A percentile compares a stretch with the other conserved stretches of the same genome.
phyloP scores from a whole-genome alignment of 2,113 vertebrate genomes.

The Octodon degus region DNA sequence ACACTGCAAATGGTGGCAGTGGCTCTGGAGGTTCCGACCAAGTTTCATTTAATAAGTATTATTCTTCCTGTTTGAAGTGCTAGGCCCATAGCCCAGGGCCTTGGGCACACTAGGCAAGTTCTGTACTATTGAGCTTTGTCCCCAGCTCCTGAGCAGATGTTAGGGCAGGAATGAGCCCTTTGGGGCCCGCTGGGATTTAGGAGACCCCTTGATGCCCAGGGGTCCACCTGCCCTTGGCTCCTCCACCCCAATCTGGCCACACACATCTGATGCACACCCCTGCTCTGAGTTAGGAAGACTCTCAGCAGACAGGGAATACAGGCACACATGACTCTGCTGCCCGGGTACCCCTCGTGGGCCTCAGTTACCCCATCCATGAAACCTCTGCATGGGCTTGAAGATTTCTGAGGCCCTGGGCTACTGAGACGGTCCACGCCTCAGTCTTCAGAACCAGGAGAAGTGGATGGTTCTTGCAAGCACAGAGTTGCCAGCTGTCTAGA shows the following conservation, averaged over 20 bases:
- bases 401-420: neutral
- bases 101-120: neutral
- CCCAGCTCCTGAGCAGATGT: neutral
- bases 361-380: neutral
- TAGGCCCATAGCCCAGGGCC: neutral
- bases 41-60: neutral
- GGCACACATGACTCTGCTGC: fast-evolving
- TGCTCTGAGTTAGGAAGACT: neutral
- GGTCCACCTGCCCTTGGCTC: neutral
- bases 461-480: neutral
- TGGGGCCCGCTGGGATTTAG: neutral
- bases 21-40: neutral
- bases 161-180: neutral
- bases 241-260: neutral
- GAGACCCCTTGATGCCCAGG: neutral
- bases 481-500: neutral
- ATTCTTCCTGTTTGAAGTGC: neutral
- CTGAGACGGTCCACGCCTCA: neutral
- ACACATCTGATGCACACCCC: neutral
- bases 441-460: neutral
- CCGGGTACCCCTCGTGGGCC: neutral
- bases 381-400: neutral
- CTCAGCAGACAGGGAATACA: neutral
- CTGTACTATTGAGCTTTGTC: neutral
- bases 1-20: neutral